phyloP scores from a whole-genome alignment of 2,797 vertebrate species.

The Cyprinodon diabolis region DNA sequence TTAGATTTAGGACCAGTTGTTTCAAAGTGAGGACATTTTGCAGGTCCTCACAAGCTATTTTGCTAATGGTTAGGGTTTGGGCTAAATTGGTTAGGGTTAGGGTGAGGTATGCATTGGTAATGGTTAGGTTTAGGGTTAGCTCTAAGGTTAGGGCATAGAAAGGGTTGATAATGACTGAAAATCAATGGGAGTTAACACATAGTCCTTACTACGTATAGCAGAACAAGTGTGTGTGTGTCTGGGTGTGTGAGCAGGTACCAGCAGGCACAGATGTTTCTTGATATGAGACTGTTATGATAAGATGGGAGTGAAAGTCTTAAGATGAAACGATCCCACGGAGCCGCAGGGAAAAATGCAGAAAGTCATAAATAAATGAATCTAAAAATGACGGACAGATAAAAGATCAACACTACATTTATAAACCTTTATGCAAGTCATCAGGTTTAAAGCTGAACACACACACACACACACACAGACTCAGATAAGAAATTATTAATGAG shows the following conservation, averaged over 20 bases:
- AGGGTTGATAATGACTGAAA: too few species aligned
- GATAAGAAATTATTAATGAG: neutral
- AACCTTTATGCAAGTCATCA: neutral
- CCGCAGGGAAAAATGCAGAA: neutral
- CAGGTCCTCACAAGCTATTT: too few species aligned
- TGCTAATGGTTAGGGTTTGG: too few species aligned
- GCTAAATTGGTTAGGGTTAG: too few species aligned
- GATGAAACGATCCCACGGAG: conserved; percentile 16
- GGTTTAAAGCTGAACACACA: neutral
- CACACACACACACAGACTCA: neutral
- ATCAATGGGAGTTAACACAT: too few species aligned
- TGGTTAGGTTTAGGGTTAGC: too few species aligned
- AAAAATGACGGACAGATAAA: neutral
- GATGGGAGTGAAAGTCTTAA: conserved; percentile 20
- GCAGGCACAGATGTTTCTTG: conserved; percentile 19
- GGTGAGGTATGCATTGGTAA: too few species aligned
- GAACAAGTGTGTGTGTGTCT: conserved; percentile 4
- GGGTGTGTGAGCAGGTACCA: conserved; percentile 14
- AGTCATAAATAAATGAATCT: neutral
- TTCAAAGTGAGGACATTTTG: too few species aligned
- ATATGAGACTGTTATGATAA: conserved; percentile 31
- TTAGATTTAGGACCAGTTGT: too few species aligned
- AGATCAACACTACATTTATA: neutral
- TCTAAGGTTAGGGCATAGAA: too few species aligned
- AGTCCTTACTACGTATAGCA: too few species aligned